Base-by-base conservation (phyloP, 1,140 invertebrate genomes). In the Drosophila yakuba region DNA sequence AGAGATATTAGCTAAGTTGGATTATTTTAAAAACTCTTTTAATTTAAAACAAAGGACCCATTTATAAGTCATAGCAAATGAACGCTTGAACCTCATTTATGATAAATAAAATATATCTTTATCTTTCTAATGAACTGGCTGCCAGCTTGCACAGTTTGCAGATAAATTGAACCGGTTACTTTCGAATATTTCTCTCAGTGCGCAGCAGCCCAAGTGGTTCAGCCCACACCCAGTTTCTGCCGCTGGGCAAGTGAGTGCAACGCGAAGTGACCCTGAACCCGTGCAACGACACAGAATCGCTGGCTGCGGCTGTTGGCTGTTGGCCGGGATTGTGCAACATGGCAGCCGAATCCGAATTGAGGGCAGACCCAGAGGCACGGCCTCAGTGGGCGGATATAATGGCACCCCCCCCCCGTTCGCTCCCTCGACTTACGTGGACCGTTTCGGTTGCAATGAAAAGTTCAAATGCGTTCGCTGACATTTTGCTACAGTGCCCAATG, bases 381-480 rank as follows among this genome's bases (percentile, higher is more conserved):
- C 35, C 39, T 43, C 48, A 67, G 66, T 69, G 66, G 66, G 66
- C 61, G 66, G 66, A 67, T 62, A 67, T 45, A 45, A 28, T 23
- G 17, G 17, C 32, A 3, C 52, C 51, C 41, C 1, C 6, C 35
- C 35, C 11, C 43, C 25, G 15, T 48, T 14, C 35, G 25, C 15
- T 32, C 35, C 12, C 59, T 4, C 50, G 50, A 28, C 54, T 71
- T 61, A 76, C 74, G 71, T 69, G 78, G 56, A 64, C 54, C 44
- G 61, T 57, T 47, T 57, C 61, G 58, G 63, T 45, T 20, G 68
- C 71, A 83, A 69, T 67, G 73, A 80, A 86, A 75, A 78, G 82
- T 86, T 86, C 82, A 86, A 81, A 86, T 72, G 75, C 82, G 82
- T 86, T 78, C 83, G 78, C 82, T 86, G 78, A 86, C 78, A 86